These are phyloP conservation scores for Dryoscopus gambensis DNA, from an alignment of 2,113 vertebrate species.

Conservation along the genomic window DNA sequence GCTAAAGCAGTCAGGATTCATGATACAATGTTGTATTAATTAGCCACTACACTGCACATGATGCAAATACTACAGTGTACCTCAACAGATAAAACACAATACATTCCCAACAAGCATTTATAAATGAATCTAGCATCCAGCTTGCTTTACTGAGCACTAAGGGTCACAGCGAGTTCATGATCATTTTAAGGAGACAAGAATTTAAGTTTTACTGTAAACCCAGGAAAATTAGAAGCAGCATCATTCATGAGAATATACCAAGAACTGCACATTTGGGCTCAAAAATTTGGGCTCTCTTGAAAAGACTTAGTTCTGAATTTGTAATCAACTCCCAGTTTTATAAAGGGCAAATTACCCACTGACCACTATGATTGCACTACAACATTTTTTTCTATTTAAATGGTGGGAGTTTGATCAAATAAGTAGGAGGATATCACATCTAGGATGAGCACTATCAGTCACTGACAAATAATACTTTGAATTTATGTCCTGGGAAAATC, in stretches of 20 bases:
- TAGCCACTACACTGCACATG: background rate
- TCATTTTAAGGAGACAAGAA: background rate
- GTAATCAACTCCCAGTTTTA: background rate
- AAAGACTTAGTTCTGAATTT: background rate
- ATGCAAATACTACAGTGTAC: background rate
- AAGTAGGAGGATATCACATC: background rate
- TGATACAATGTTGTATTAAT: background rate
- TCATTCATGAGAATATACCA: background rate
- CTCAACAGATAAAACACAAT: background rate
- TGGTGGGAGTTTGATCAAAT: background rate
- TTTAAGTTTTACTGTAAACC: background rate
- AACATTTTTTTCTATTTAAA: background rate
- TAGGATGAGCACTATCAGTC: background rate
- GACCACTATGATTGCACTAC: background rate
- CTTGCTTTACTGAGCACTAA: background rate
- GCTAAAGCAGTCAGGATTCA: background rate
- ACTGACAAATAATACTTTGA: background rate
- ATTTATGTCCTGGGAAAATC: background rate
- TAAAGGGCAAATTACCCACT: background rate
- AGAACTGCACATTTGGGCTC: background rate
- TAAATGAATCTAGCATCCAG: background rate
- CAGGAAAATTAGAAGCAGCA: background rate
- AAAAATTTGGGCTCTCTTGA: no score
- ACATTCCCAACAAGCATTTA: background rate
- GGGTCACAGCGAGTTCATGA: background rate